Evolutionary conservation across 2,888 invertebrate species (phyloP).

Genomic region (Netelia melanura): DNA sequence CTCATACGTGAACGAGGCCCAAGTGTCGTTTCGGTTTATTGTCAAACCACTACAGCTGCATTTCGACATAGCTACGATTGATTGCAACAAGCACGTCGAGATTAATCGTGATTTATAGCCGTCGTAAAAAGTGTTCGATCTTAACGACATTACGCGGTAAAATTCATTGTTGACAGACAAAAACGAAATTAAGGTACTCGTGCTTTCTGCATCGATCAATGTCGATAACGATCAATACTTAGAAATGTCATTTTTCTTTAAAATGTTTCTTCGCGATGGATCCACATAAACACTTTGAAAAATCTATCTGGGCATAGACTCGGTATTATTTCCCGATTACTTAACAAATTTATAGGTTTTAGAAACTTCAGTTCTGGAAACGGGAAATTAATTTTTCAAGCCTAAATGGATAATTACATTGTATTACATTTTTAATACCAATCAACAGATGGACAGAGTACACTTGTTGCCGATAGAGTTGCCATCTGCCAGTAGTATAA

Average conservation of each 20-base stretch:
- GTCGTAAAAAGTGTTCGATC: neutral
- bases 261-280: too few relatives aligned
- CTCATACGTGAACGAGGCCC: neutral
- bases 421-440: neutral
- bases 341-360: neutral
- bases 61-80: neutral
- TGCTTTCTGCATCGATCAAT: neutral
- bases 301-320: too few relatives aligned
- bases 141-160: neutral
- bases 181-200: neutral
- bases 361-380: neutral
- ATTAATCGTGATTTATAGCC: constrained; percentile 1
- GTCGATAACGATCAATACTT: too few relatives aligned
- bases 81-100: neutral
- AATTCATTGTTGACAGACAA: constrained; percentile 7
- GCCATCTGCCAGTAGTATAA: constrained; percentile 79
- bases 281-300: too few relatives aligned
- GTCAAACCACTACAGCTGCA: neutral
- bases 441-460: constrained; percentile 80
- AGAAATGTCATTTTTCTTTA: too few relatives aligned
- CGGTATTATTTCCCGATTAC: too few relatives aligned
- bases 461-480: constrained; percentile 81
- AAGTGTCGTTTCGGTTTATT: neutral
- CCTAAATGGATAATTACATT: constrained; percentile 12
- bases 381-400: constrained; percentile 13